These are phyloP conservation scores for Coryphaenoides rupestris DNA, from an alignment of 2,113 vertebrate species.

Conservation along the genomic window DNA sequence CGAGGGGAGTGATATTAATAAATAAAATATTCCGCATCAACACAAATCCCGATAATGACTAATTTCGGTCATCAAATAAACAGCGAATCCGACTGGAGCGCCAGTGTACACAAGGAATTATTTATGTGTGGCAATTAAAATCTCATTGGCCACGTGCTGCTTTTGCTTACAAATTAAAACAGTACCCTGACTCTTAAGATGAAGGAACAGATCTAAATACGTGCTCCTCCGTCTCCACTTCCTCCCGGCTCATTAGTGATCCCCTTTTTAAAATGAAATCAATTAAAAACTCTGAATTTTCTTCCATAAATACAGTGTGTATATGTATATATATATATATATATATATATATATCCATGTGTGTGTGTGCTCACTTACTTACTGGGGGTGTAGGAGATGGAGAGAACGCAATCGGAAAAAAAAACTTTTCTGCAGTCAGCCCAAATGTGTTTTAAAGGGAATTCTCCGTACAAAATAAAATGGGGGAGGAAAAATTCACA, in stretches of 20 bases:
- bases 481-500: slow-evolving; percentile 52
- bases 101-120: slow-evolving; percentile 88
- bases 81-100: slow-evolving; percentile 81
- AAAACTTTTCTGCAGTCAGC: slow-evolving; percentile 41
- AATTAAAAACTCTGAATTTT: slow-evolving; percentile 38
- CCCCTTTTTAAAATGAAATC: slow-evolving; percentile 44
- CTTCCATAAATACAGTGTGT: slow-evolving; percentile 28
- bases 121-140: slow-evolving; percentile 93
- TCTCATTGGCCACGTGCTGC: slow-evolving; percentile 84
- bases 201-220: slow-evolving; percentile 71
- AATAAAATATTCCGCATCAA: slow-evolving; percentile 75
- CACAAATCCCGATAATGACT: slow-evolving; percentile 77
- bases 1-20: slow-evolving; percentile 68
- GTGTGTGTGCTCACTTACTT: background rate
- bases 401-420: background rate
- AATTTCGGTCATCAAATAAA: slow-evolving; percentile 80
- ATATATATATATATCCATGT: too few species aligned
- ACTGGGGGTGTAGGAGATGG: too few species aligned
- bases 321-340: too few species aligned
- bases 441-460: slow-evolving; percentile 63
- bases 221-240: slow-evolving; percentile 52
- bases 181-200: slow-evolving; percentile 66
- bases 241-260: slow-evolving; percentile 65
- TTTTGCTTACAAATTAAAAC: slow-evolving; percentile 87
- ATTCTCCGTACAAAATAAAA: slow-evolving; percentile 40